Evolutionary conservation across 1,140 invertebrate species (phyloP), one percentile per base, ranked within the genome.

Genomic region (Paracyclopina nana): DNA sequence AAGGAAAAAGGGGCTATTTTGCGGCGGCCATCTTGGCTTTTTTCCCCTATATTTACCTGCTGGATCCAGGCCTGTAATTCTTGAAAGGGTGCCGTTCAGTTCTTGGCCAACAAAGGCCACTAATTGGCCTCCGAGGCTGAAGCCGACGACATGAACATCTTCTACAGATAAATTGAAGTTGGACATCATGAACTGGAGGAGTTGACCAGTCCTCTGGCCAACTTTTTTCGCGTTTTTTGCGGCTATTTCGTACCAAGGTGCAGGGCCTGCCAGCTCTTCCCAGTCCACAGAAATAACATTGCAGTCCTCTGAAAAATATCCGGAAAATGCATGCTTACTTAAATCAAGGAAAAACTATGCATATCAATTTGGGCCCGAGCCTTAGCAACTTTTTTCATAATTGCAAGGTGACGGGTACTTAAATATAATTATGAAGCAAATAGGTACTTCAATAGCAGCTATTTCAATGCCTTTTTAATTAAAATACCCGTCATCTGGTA

Each of bases 171-270:
- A 18, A 27, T 20, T 26, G 9, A 53, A 55, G 3, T 54, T 26
- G 9, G 50, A 25, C 11, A 59, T 34, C 25, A 59, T 43, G 25
- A 38, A 41, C 14, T 57, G 46, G 8, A 59, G 43, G 5, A 63
- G 46, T 24, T 55, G 20, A 24, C 58, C 59, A 0, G 67, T 62
- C 54, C 73, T 75, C 48, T 63, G 66, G 18, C 69, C 73, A 0
- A 71, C 72, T 4, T 69, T 52, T 2, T 68, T 65, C 0, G 71
- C 66, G 57, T 75, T 76, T 8, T 57, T 50, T 1, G 71, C 68
- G 0, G 73, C 71, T 27, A 66, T 55, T 1, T 68, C n/a, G 55
- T 77, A 77, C 59, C 73, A 78, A 14, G 69, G 69, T n/a, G 14
- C 34, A 5, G 9, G 3, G 2, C 34, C 34, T n/a, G 34, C 34